These are phyloP conservation scores for Mobula birostris DNA, from an alignment of 2,113 vertebrate genomes.

Conservation along the genomic window DNA sequence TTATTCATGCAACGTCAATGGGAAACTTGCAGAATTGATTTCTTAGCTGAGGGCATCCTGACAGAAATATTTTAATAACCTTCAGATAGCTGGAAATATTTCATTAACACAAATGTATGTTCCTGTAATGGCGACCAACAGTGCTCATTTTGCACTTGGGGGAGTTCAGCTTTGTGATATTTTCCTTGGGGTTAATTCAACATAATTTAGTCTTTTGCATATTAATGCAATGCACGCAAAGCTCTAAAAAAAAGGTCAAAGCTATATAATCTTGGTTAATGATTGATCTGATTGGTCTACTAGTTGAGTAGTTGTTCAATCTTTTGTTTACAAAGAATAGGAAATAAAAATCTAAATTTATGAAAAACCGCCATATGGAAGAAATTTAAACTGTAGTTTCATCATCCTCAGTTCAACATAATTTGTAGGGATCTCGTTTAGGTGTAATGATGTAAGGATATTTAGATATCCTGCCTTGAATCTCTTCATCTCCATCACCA, in stretches of 20 bases:
- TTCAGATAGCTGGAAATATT: slow-evolving; percentile 31
- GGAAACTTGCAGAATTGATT: slow-evolving; percentile 17
- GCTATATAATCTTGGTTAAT: slow-evolving; percentile 27
- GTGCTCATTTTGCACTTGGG: slow-evolving; percentile 7
- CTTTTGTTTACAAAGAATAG: slow-evolving; percentile 7
- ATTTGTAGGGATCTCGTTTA: background rate
- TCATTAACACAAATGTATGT: slow-evolving; percentile 36
- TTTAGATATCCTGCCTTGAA: no score
- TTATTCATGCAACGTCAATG: slow-evolving; percentile 12
- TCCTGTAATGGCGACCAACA: slow-evolving; percentile 17
- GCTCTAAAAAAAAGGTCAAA: slow-evolving; percentile 26
- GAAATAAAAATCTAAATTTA: background rate
- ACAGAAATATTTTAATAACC: slow-evolving; percentile 34
- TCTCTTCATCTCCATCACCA: background rate
- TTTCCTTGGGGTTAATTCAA: slow-evolving; percentile 35
- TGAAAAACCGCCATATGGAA: background rate
- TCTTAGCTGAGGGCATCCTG: slow-evolving; percentile 20
- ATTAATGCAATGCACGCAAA: slow-evolving; percentile 33
- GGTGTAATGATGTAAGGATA: no score
- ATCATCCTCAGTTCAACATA: background rate
- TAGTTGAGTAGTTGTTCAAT: slow-evolving; percentile 6
- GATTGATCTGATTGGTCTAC: slow-evolving; percentile 18
- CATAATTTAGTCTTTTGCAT: slow-evolving; percentile 19
- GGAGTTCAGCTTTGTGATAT: background rate
- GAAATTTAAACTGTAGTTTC: background rate